Base-by-base conservation (phyloP, 2,797 vertebrate genomes). In the Rhynchonycteris naso region DNA sequence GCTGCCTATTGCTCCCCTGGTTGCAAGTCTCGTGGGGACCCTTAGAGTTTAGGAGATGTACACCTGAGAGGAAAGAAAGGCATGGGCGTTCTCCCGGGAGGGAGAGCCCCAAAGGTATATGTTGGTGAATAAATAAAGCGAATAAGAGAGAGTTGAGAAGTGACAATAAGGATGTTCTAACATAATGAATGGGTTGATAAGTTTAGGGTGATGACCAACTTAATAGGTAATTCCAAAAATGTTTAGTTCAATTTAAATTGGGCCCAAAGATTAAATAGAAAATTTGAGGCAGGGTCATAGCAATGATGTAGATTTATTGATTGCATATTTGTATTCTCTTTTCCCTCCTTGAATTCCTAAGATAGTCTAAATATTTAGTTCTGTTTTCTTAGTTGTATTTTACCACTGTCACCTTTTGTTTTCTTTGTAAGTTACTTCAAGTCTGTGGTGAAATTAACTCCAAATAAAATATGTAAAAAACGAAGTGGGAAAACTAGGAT, bases 291-390 rank as follows among this genome's bases (percentile, higher is more conserved):
- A 69, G 24, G 24, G 35, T 38, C 54, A 56, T 38, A 93, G 3
- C 19, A 75, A 71, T 14, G 3, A 50, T 3, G 0, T 28, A n/a
- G 14, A 94, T 43, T 86, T 74, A 35, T 68, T 54, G 71, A 43
- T 92, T 81, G 12, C 47, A 59, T 50, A 71, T 69, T 75, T 26
- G 12, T 56, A 47, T 56, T 79, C 6, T 38, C 38, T 80, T 47
- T 35, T n/a, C 66, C 76, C 47, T 15, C 66, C 33, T 91, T 71
- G n/a, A 68, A 80, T 54, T 91, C 91, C 35, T 91, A 68, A 79
- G 35, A 24, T 56, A 61, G 58, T 69, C 26, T 80, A 79, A 83
- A 35, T 82, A 81, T 80, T 89, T 80, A 89, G 72, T 65, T 93
- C 43, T 83, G 3, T 61, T 61, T 38, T 88, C 16, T 76, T 61